These are phyloP conservation scores for Meleagris gallopavo DNA, from an alignment of 2,113 vertebrate species.

Conservation along the genomic window DNA sequence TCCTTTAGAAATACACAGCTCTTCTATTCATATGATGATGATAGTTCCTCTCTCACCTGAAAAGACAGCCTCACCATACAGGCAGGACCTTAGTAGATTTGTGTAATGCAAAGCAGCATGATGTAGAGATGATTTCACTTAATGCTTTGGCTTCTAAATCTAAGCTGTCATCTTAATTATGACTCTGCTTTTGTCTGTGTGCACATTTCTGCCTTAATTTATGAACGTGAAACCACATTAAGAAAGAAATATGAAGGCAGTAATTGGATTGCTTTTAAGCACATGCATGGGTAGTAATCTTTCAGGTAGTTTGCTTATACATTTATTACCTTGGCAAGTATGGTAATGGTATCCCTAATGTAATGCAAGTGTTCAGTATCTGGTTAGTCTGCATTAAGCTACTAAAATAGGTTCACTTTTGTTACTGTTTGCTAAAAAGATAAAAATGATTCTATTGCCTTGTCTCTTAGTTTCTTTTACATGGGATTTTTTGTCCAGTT, in stretches of 20 bases:
- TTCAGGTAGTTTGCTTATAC: rapidly evolving
- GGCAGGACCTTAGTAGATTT: background rate
- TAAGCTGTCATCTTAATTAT: background rate
- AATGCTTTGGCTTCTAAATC: background rate
- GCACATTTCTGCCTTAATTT: background rate
- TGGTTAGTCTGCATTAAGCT: background rate
- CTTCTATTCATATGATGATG: background rate
- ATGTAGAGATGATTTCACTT: background rate
- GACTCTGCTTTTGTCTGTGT: background rate
- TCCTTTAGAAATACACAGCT: background rate
- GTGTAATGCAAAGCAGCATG: background rate
- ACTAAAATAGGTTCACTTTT: background rate
- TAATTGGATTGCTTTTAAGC: background rate
- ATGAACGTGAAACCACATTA: background rate
- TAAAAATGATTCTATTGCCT: background rate
- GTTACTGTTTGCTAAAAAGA: background rate
- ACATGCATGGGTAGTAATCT: background rate
- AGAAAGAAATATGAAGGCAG: background rate
- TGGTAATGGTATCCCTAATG: background rate
- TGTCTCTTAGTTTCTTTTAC: background rate
- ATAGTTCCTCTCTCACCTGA: background rate
- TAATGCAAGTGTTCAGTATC: background rate
- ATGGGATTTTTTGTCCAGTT: background rate
- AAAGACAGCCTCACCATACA: background rate
- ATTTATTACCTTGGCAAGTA: background rate